These are phyloP conservation scores for Microplitis deprimator DNA, from an alignment of 2,888 invertebrate genomes.

Conservation along the genomic window DNA sequence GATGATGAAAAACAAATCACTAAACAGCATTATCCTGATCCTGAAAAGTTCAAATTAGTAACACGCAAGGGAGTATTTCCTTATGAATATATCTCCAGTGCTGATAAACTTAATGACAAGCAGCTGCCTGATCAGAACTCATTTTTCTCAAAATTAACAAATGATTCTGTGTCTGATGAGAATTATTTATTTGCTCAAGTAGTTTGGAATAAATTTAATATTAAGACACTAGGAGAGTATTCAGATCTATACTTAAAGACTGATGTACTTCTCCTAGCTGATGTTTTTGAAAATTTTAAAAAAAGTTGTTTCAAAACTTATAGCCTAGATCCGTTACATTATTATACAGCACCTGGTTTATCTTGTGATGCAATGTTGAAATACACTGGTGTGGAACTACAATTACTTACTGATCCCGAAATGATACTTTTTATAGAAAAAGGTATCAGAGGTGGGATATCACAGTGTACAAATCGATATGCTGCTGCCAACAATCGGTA, in stretches of 20 bases:
- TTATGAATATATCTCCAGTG: conserved; percentile 56
- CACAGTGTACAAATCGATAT: conserved; percentile 40
- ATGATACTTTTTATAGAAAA: conserved; percentile 51
- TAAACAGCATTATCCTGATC: conserved; percentile 32
- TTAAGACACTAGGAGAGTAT: conserved; percentile 61
- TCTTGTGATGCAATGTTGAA: conserved; percentile 48
- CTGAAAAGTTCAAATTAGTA: conserved; percentile 48
- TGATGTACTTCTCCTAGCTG: conserved; percentile 61
- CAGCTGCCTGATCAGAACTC: conserved; percentile 46
- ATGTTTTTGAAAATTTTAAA: conserved; percentile 66
- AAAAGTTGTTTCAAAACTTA: conserved; percentile 55
- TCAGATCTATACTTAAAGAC: conserved; percentile 63
- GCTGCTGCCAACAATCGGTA: conserved; percentile 39
- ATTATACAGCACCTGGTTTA: conserved; percentile 45
- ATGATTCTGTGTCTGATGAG: conserved; percentile 46
- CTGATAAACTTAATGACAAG: conserved; percentile 47
- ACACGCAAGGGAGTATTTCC: conserved; percentile 60
- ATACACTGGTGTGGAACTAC: conserved; percentile 40
- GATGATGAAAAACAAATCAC: conserved; percentile 30
- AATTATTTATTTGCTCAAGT: conserved; percentile 61
- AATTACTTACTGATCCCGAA: conserved; percentile 50
- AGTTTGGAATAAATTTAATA: conserved; percentile 61
- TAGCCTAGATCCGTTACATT: conserved; percentile 56
- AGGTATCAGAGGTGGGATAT: conserved; percentile 30
- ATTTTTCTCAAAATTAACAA: conserved; percentile 53